Percentiles rank a stretch among this genome's conserved stretches.
These are phyloP conservation scores for Actenoides hombroni DNA, from an alignment of 2,113 vertebrate genomes.

Conservation along the genomic window DNA sequence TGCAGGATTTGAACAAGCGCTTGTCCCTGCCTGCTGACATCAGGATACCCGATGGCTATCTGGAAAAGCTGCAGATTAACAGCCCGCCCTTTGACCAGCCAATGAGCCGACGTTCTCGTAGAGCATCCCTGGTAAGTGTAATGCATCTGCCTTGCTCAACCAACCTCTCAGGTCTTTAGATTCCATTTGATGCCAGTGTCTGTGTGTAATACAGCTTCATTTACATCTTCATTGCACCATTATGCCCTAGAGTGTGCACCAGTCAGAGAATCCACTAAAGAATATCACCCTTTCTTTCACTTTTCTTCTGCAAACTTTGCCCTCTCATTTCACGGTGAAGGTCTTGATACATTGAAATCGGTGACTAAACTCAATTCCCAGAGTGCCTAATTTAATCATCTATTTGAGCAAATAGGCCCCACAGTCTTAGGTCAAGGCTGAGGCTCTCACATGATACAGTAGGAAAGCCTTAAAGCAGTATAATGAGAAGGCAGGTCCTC, in stretches of 20 bases:
- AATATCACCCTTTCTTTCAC: not conserved
- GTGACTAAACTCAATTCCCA: not conserved
- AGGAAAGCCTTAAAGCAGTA: not conserved
- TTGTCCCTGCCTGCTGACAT: slow-evolving; percentile 97
- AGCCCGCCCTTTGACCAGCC: slow-evolving; percentile 95
- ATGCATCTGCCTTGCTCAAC: not conserved
- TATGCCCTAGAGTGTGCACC: not conserved
- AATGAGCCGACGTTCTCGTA: slow-evolving; percentile 92
- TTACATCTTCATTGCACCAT: not conserved
- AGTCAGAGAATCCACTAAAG: not conserved
- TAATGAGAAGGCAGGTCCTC: not conserved
- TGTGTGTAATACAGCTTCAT: not conserved
- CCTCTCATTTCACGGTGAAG: not conserved
- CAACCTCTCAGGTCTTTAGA: not conserved
- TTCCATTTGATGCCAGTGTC: not conserved
- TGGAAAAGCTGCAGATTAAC: slow-evolving; percentile 95
- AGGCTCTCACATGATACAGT: fast-evolving
- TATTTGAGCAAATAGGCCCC: not conserved
- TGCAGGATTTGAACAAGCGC: slow-evolving; percentile 95
- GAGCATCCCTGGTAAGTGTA: slow-evolving; percentile 90
- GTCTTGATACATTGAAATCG: not conserved
- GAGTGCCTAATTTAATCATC: not conserved
- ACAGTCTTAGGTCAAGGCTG: not conserved
- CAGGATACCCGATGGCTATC: slow-evolving; percentile 95
- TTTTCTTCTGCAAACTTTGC: not conserved